Evolutionary conservation across 1,140 invertebrate genomes (phyloP), one percentile per base, ranked within the genome.

Genomic region (Psilanteris sp.): DNA sequence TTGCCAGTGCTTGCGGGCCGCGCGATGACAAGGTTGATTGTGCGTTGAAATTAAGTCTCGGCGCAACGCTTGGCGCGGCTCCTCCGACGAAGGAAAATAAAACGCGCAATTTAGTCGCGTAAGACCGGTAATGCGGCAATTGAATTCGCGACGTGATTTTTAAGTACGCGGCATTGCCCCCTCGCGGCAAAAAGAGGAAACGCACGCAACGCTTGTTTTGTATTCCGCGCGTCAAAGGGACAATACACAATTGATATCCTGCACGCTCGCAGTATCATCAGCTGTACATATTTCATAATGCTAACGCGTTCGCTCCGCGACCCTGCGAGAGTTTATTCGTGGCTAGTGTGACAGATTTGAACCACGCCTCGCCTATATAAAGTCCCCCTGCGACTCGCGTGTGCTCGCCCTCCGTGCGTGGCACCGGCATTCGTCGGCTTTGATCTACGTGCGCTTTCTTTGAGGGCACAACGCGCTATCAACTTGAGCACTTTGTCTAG

Each of bases 331-430:
- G 83, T 85, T 84, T 84, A 84, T 84, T 87, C 82, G 81, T 76
- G 82, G 85, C 83, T 81, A 87, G 81, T 87, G 82, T 87, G 85
- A 88, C 87, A 88, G 87, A 88, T 87, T 88, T 88, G 79, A 83
- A 82, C 87, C 87, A 88, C 87, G 87, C 87, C 87, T 85, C 78
- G 78, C 84, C 86, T 85, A 87, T 87, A 85, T 87, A 84, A 79
- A 83, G 77, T 72, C 78, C 76, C 71, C 75, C 54, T 22, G 26
- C 29, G 57, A 73, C 46, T 64, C 73, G 48, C 70, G 54, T 67
- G 46, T 67, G n/a, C n/a, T 79, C 72, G 64, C 78, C 78, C 78
- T 74, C 39, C 64, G 36, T 67, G 66, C 70, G 44, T 59, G 62
- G 77, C 73, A 54, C 77, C 61, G 73, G 73, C 77, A 77, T 79